phyloP scores from a whole-genome alignment of 2,797 vertebrate genomes.

The Cygnus olor region DNA sequence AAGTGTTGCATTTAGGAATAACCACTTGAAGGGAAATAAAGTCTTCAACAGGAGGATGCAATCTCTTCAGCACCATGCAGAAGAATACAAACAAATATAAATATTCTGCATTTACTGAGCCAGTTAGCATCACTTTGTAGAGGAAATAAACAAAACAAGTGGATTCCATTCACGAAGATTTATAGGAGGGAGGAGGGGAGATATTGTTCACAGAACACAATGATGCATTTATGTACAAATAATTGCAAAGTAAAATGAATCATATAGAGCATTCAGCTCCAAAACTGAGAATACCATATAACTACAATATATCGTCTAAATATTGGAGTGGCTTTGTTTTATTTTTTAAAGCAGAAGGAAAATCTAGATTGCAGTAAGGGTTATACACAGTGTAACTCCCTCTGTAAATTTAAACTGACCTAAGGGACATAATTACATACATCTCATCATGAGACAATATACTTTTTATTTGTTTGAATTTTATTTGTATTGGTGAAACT shows the following conservation, averaged over 20 bases:
- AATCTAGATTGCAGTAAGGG: constrained; percentile 74
- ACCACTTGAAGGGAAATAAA: neutral
- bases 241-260: constrained; percentile 17
- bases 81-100: constrained; percentile 35
- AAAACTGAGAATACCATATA: neutral
- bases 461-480: constrained; percentile 92
- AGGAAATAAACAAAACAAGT: constrained; percentile 57
- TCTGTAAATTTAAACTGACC: constrained; percentile 87
- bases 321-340: constrained; percentile 16
- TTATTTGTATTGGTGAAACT: constrained; percentile 96
- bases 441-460: constrained; percentile 91
- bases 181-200: constrained; percentile 16
- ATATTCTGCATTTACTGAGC: constrained; percentile 48
- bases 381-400: constrained; percentile 71
- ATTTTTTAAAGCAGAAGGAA: constrained; percentile 45
- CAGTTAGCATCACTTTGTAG: constrained; percentile 28
- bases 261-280: neutral
- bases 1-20: neutral
- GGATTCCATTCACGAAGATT: constrained; percentile 38
- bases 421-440: constrained; percentile 90
- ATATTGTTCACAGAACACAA: constrained; percentile 15
- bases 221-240: constrained; percentile 49
- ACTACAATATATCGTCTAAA: constrained; percentile 35
- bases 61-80: neutral
- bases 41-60: neutral